phyloP scores from a whole-genome alignment of 2,888 invertebrate genomes.

The Epirrita christyi region DNA sequence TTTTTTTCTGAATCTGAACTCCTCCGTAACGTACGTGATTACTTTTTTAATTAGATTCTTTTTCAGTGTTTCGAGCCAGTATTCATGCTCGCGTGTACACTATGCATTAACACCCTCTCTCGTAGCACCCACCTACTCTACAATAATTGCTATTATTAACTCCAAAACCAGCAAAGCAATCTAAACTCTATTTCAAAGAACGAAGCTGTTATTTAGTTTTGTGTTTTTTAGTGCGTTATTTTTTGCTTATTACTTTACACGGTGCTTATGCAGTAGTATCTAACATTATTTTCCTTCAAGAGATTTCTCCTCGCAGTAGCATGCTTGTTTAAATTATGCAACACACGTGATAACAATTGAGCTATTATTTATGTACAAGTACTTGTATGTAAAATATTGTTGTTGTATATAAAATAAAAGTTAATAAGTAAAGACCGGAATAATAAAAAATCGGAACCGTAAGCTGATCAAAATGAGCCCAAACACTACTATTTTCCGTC shows the following conservation, averaged over 20 bases:
- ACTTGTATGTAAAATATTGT: conserved; percentile 7
- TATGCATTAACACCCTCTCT: conserved; percentile 59
- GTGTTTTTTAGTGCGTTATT: conserved; percentile 17
- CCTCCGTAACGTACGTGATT: conserved; percentile 50
- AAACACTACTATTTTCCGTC: too few species aligned
- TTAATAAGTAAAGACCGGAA: too few species aligned
- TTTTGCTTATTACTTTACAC: conserved; percentile 45
- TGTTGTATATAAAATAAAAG: too few species aligned
- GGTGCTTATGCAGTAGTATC: conserved; percentile 34
- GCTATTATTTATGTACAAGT: conserved; percentile 28
- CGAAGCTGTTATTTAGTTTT: conserved; percentile 35
- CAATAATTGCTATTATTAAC: conserved; percentile 60
- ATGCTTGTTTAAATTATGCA: conserved; percentile 37
- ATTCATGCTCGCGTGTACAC: conserved; percentile 54
- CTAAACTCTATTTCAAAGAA: conserved; percentile 36
- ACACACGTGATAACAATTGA: conserved; percentile 31
- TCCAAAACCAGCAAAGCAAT: conserved; percentile 34
- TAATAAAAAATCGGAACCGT: too few species aligned
- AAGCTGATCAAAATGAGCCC: too few species aligned
- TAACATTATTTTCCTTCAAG: conserved; percentile 42
- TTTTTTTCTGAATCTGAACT: conserved; percentile 49
- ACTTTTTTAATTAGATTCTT: conserved; percentile 56
- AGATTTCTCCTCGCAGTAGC: conserved; percentile 38
- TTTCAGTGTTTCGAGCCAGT: conserved; percentile 41
- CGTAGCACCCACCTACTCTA: conserved; percentile 48